Evolutionary conservation across 92 coral and sea anemone genomes (phyloP).

Genomic region (Paragorgia papillata): DNA sequence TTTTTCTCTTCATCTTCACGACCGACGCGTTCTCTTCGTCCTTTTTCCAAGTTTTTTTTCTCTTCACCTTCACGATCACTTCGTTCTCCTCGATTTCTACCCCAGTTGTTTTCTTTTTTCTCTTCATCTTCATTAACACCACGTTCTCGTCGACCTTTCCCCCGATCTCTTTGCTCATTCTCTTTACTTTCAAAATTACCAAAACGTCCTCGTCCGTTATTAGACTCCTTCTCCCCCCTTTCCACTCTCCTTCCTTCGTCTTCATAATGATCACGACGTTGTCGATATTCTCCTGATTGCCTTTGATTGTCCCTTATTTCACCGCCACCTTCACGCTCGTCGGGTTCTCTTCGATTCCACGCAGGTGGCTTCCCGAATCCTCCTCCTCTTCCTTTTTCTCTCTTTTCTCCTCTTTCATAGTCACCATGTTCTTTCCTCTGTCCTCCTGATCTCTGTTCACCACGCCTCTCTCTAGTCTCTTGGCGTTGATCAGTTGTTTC

Average conservation of each 20-base stretch:
- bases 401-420: slow-evolving; percentile 2
- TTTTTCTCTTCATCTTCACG: slow-evolving; percentile 11
- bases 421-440: background rate
- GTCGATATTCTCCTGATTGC: too few relatives aligned
- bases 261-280: too few relatives aligned
- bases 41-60: background rate
- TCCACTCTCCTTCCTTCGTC: too few relatives aligned
- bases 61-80: background rate
- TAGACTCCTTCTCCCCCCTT: too few relatives aligned
- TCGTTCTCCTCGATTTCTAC: slow-evolving; percentile 12
- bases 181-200: slow-evolving; percentile 1
- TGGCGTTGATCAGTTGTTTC: background rate
- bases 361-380: too few relatives aligned
- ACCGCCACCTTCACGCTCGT: too few relatives aligned
- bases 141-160: slow-evolving; percentile 40
- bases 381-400: too few relatives aligned
- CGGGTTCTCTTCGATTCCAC: slow-evolving; percentile 17
- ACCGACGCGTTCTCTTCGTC: slow-evolving; percentile 12
- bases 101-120: slow-evolving; percentile 34
- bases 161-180: slow-evolving; percentile 10
- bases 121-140: slow-evolving; percentile 7
- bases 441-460: slow-evolving; percentile 5
- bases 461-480: background rate
- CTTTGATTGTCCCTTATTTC: background rate
- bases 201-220: slow-evolving; percentile 19